Conservation (phyloP, 2,888 invertebrate genomes). For the Lypha dubia region DNA sequence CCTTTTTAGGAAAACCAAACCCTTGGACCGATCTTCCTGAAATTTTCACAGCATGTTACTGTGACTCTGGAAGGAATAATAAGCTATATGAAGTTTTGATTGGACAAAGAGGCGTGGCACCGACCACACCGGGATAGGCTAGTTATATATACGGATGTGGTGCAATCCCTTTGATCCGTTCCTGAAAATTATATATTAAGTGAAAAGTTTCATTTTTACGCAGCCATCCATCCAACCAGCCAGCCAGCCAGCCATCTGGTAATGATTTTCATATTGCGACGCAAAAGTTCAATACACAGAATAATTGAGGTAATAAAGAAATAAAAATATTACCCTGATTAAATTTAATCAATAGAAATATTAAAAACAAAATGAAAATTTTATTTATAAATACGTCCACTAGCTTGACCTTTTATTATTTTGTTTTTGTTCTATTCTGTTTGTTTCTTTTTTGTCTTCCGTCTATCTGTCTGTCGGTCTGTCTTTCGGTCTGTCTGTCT, state of each 20-base stretch:
- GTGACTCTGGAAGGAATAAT: too few relatives aligned
- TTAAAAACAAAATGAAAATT: not conserved
- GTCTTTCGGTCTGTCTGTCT: not conserved
- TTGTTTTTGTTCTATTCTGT: not conserved
- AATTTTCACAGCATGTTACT: too few relatives aligned
- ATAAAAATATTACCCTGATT: constrained; percentile 34
- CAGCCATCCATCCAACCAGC: too few relatives aligned
- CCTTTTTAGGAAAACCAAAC: too few relatives aligned
- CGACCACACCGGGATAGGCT: too few relatives aligned
- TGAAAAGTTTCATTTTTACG: not conserved
- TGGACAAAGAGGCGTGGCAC: too few relatives aligned
- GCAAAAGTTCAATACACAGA: not conserved
- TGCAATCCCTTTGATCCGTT: too few relatives aligned
- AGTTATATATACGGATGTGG: too few relatives aligned
- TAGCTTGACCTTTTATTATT: not conserved
- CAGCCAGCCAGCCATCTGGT: not conserved
- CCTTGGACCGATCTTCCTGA: too few relatives aligned
- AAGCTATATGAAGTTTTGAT: too few relatives aligned
- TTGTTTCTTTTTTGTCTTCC: not conserved
- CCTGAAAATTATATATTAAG: too few relatives aligned
- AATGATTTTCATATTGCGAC: not conserved
- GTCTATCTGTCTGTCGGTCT: not conserved
- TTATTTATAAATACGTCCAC: not conserved
- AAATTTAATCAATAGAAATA: constrained; percentile 6
- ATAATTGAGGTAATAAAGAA: constrained; percentile 7